A percentile compares a stretch with the other conserved stretches of the same genome.
Evolutionary conservation across 2,797 vertebrate species (phyloP).

Genomic region (Erethizon dorsatum): DNA sequence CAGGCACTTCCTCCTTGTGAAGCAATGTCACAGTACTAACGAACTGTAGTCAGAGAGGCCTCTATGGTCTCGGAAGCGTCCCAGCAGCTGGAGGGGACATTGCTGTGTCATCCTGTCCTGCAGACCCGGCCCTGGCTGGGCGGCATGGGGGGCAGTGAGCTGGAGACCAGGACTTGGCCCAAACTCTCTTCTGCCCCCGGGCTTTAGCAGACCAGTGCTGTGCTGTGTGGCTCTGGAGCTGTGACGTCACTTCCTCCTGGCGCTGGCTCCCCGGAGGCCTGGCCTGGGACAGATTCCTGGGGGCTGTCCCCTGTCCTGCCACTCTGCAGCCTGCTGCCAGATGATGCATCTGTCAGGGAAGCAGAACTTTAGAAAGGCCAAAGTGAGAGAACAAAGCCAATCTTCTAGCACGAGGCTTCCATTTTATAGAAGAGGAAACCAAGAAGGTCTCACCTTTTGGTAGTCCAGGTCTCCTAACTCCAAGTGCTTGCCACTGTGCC

Average conservation of each 20-base stretch:
- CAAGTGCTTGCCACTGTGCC: neutral
- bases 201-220: neutral
- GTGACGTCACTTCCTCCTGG: neutral
- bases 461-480: neutral
- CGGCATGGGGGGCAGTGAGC: neutral
- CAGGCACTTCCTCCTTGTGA: neutral
- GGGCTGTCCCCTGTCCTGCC: neutral
- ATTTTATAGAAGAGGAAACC: neutral
- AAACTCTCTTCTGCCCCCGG: neutral
- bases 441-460: neutral
- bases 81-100: neutral
- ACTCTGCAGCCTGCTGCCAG: neutral
- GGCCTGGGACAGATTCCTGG: neutral
- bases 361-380: neutral
- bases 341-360: fast-evolving
- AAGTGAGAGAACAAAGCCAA: fast-evolving
- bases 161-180: neutral
- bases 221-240: neutral
- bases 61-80: neutral
- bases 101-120: neutral
- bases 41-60: neutral
- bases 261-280: neutral
- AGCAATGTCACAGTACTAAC: neutral
- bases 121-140: neutral
- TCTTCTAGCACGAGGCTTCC: neutral